Evolutionary conservation across 2,888 invertebrate species (phyloP).

Genomic region (Meiosimyza platycephala): DNA sequence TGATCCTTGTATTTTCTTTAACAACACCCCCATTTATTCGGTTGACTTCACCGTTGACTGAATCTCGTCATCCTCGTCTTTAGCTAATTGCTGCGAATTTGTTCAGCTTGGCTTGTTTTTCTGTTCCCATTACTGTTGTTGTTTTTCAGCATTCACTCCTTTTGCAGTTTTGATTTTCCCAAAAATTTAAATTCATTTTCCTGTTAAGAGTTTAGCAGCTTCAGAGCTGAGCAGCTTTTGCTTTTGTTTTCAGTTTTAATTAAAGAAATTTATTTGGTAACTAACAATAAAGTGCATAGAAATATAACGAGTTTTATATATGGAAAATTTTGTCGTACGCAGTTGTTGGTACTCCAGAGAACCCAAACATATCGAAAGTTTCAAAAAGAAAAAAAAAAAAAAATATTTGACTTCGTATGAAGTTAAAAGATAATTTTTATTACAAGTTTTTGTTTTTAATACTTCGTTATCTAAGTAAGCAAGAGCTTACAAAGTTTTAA

Average conservation of each 20-base stretch:
- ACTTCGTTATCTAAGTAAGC: no score
- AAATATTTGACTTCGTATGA: no score
- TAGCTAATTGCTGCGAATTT: constrained; percentile 43
- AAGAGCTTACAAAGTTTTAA: no score
- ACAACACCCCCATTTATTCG: neutral
- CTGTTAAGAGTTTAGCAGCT: neutral
- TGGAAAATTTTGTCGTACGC: no score
- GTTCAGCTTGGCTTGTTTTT: constrained; percentile 37
- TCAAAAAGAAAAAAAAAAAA: no score
- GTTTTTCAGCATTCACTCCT: neutral
- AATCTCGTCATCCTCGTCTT: constrained; percentile 16
- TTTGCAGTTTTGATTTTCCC: constrained; percentile 14
- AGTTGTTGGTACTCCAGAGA: no score
- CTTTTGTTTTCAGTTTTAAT: constrained; percentile 22
- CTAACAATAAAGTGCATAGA: no score
- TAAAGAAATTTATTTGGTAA: constrained; percentile 19
- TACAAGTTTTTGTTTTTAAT: no score
- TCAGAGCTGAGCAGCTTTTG: neutral
- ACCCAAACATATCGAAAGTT: no score
- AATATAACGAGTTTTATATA: no score
- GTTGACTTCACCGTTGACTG: constrained; percentile 24
- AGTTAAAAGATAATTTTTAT: no score
- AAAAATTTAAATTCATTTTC: constrained; percentile 15
- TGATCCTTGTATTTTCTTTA: neutral
- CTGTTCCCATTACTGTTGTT: constrained; percentile 24